These are phyloP conservation scores for Speoplatyrhinus poulsoni DNA, from an alignment of 2,113 vertebrate species.

Conservation along the genomic window DNA sequence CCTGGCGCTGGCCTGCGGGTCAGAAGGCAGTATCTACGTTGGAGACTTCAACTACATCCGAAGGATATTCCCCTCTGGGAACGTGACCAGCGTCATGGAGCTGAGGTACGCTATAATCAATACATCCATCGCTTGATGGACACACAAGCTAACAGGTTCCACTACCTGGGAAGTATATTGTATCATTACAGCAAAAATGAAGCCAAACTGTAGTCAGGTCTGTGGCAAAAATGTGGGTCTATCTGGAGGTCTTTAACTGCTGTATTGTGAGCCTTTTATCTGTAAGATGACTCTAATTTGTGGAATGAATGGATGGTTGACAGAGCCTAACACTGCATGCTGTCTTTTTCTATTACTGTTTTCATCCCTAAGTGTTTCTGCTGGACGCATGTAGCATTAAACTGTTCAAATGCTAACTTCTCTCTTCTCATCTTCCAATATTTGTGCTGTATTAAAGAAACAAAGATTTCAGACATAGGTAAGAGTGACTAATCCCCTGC, in stretches of 20 bases:
- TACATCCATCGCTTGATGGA: no score
- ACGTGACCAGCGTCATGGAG: slow-evolving; percentile 96
- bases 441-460: slow-evolving; percentile 90
- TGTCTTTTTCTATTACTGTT: no score
- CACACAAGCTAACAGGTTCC: no score
- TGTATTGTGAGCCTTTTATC: no score
- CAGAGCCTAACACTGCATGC: no score
- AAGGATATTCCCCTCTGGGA: slow-evolving; percentile 95
- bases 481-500: slow-evolving; percentile 75
- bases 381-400: not conserved
- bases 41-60: slow-evolving; percentile 99
- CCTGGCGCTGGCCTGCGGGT: slow-evolving; percentile 90
- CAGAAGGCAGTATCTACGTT: slow-evolving; percentile 94
- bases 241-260: no score
- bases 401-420: not conserved
- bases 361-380: not conserved
- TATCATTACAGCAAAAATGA: no score
- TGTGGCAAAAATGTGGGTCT: no score
- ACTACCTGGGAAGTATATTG: no score
- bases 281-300: no score
- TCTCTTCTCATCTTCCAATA: slow-evolving; percentile 61
- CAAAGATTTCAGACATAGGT: slow-evolving; percentile 99
- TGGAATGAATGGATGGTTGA: no score
- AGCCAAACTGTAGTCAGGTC: no score
- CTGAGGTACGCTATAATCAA: slow-evolving; percentile 78